phyloP scores from a whole-genome alignment of 2,113 vertebrate genomes.

The Ivindomyrus marchei region DNA sequence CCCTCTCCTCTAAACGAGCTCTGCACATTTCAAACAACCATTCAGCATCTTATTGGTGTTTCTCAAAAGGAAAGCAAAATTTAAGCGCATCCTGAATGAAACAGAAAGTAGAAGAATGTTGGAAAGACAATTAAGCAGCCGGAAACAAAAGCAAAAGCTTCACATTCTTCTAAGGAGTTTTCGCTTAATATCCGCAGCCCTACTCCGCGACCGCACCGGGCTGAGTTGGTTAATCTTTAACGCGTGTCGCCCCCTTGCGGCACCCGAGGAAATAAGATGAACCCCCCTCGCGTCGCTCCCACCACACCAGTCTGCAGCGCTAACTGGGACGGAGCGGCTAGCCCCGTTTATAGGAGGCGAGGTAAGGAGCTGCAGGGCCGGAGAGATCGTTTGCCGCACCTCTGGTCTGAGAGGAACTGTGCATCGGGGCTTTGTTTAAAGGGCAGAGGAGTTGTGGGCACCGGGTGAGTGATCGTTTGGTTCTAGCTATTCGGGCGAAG shows the following conservation, averaged over 20 bases:
- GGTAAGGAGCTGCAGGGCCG: slow-evolving; percentile 26
- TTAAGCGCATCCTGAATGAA: neutral
- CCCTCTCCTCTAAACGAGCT: neutral
- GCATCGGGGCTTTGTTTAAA: neutral
- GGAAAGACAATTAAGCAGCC: neutral
- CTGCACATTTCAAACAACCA: neutral
- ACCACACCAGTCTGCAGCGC: slow-evolving; percentile 43
- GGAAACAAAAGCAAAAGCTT: neutral
- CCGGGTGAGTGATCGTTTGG: slow-evolving; percentile 46
- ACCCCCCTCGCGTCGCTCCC: slow-evolving; percentile 51
- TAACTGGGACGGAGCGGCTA: slow-evolving; percentile 6
- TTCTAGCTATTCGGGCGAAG: slow-evolving; percentile 21
- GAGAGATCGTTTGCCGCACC: slow-evolving; percentile 34
- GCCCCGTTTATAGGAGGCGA: neutral
- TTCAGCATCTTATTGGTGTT: neutral
- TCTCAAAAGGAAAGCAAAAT: neutral
- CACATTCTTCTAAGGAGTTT: neutral
- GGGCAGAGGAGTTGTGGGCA: neutral
- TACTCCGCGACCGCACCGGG: neutral
- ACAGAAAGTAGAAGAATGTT: neutral
- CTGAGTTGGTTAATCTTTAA: neutral
- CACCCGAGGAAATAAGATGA: slow-evolving; percentile 50
- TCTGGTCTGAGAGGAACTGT: slow-evolving; percentile 19
- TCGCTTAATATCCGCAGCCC: neutral
- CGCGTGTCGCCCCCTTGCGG: slow-evolving; percentile 49